Percentiles rank a stretch among this genome's conserved stretches.
Conservation (phyloP, 2,888 invertebrate genomes). For the Deroplatys truncata region DNA sequence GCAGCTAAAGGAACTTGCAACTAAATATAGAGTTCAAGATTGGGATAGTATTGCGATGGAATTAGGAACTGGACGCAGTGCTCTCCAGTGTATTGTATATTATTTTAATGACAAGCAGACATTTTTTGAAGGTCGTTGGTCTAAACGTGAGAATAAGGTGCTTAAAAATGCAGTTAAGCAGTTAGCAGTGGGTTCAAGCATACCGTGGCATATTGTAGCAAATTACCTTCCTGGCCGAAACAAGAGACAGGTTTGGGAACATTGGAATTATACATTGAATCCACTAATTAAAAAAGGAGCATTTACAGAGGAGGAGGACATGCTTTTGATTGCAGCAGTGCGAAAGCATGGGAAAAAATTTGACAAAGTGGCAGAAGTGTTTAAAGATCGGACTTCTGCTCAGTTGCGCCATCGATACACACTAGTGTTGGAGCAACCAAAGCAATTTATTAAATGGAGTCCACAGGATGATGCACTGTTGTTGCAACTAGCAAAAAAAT, state of each 20-base stretch:
- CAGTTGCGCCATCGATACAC: constrained; percentile 60
- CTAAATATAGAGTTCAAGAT: neutral
- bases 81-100: constrained; percentile 45
- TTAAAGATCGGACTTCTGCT: constrained; percentile 57
- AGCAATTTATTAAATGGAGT: neutral
- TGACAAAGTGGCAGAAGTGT: constrained; percentile 51
- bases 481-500: neutral
- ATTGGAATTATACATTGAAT: constrained; percentile 49
- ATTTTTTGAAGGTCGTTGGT: constrained; percentile 53
- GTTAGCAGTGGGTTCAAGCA: constrained; percentile 58
- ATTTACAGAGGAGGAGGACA: constrained; percentile 65
- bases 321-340: constrained; percentile 57
- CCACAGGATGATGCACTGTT: neutral
- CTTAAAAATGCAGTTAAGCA: constrained; percentile 59
- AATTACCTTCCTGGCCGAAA: constrained; percentile 59
- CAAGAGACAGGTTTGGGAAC: constrained; percentile 62
- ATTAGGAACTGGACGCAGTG: constrained; percentile 51
- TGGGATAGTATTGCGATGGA: constrained; percentile 36
- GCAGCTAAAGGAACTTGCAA: neutral
- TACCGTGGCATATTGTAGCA: constrained; percentile 70
- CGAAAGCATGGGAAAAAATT: constrained; percentile 60
- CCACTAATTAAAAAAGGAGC: constrained; percentile 53
- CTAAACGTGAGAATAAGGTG: constrained; percentile 61
- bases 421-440: constrained; percentile 44
- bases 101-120: constrained; percentile 46